Evolutionary conservation across 2,888 invertebrate genomes (phyloP).

Genomic region (Pristionchus entomophagus): DNA sequence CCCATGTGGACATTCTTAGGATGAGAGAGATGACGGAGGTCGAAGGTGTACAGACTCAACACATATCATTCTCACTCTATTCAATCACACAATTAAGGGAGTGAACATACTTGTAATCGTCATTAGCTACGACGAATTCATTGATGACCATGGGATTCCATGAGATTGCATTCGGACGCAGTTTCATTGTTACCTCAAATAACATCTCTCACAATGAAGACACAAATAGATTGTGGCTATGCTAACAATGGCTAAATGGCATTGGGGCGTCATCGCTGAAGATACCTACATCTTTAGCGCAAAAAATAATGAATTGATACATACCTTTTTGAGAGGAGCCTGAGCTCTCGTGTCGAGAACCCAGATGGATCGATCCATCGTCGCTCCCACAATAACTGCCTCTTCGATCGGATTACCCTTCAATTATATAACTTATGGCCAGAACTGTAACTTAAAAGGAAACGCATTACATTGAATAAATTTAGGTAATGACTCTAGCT

Average conservation of each 20-base stretch:
- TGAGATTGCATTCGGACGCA: slow-evolving; percentile 90
- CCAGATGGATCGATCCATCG: slow-evolving; percentile 94
- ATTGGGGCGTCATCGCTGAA: too few relatives aligned
- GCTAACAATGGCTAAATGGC: too few relatives aligned
- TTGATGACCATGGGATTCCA: slow-evolving; percentile 99
- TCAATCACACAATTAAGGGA: too few relatives aligned
- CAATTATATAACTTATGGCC: neutral
- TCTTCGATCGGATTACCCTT: slow-evolving; percentile 85
- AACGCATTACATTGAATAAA: neutral
- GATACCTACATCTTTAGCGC: too few relatives aligned
- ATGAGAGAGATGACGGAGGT: slow-evolving; percentile 85
- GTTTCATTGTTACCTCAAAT: slow-evolving; percentile 84
- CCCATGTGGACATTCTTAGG: slow-evolving; percentile 93
- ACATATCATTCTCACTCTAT: too few relatives aligned
- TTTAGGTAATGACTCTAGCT: too few relatives aligned
- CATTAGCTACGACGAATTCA: slow-evolving; percentile 94
- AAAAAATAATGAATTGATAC: too few relatives aligned
- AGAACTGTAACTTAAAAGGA: neutral
- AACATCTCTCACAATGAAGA: neutral
- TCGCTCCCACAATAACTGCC: slow-evolving; percentile 77
- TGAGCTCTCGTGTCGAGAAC: slow-evolving; percentile 93
- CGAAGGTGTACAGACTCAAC: slow-evolving; percentile 94
- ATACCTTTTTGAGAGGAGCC: slow-evolving; percentile 87
- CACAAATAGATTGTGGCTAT: neutral
- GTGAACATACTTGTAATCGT: slow-evolving; percentile 92